phyloP scores from a whole-genome alignment of 2,113 vertebrate genomes.

The Cyprinus carpio region DNA sequence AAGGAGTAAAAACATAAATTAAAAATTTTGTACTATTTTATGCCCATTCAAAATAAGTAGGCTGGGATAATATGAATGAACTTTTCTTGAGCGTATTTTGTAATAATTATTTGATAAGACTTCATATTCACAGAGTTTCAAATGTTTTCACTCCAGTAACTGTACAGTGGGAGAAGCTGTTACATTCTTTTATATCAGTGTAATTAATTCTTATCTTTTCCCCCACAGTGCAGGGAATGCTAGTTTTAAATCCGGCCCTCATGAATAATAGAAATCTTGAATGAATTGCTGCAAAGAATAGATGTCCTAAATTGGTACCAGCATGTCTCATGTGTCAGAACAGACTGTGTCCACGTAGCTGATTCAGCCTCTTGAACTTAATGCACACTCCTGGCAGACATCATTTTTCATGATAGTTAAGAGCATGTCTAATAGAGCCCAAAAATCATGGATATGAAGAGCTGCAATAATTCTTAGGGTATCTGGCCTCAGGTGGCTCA shows the following conservation, averaged over 20 bases:
- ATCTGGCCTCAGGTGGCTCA: constrained; percentile 3
- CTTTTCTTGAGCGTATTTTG: neutral
- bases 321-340: constrained; percentile 38
- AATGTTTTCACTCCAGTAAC: neutral
- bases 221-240: neutral
- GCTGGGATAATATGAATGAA: neutral
- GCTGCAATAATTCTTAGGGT: neutral
- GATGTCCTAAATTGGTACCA: constrained; percentile 29
- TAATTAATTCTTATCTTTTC: constrained; percentile 21
- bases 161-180: neutral
- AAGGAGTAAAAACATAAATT: neutral
- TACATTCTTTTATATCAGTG: constrained; percentile 3
- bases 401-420: constrained; percentile 9
- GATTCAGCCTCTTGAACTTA: neutral
- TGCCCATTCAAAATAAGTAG: neutral
- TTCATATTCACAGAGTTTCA: neutral
- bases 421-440: neutral
- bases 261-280: constrained; percentile 58
- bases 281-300: constrained; percentile 53
- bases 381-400: constrained; percentile 2
- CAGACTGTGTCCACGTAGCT: constrained; percentile 28
- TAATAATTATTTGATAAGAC: constrained; percentile 4
- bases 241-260: constrained; percentile 23
- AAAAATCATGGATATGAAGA: too few relatives aligned
- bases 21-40: neutral